Base-by-base conservation (phyloP, 2,888 invertebrate species). In the Gonocerus acuteangulatus region DNA sequence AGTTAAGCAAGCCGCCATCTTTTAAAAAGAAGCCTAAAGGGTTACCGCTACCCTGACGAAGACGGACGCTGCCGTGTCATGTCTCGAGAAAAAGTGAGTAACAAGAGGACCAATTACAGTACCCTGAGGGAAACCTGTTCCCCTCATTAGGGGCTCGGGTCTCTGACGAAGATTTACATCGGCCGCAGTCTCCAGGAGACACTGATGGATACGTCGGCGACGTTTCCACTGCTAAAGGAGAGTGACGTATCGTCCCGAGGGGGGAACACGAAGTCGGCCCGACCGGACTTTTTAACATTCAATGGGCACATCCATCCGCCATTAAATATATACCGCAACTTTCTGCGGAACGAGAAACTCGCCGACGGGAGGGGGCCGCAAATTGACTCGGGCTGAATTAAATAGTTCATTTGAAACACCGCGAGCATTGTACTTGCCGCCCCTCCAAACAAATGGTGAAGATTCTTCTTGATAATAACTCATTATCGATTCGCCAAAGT, bases 151-250 rank as follows among this genome's bases (percentile, higher is more conserved):
- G 32, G 39, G 22, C n/a, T n/a, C n/a, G 11, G 16, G 23, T 15
- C 9, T 19, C 34, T 57, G 57, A 57, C 57, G 57, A 57, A 57
- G 57, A 57, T 57, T 57, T 57, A 57, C 57, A 45, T 45, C 34
- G 23, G 2, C 57, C 2, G 44, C n/a, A 13, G 27, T 6, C 57
- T 15, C n/a, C 4, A 3, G 3, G 7, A 6, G 57, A 47, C 57
- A 57, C 57, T 57, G 57, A 57, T 57, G 19, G 57, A 57, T 57
- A 44, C n/a, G 54, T 21, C 42, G 54, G 42, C 42, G 54, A 42
- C 54, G 54, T 42, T 39, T 42, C 39, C 54, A 3, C 13, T n/a
- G 39, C 39, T 39, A 39, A 39, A 39, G 15, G 4, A n/a, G 27
- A 39, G n/a, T 39, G 15, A 39, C 39, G 13, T 11, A 39, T 15